These are phyloP conservation scores for Chaitophorus viminalis DNA, from an alignment of 2,888 invertebrate species.

Conservation along the genomic window DNA sequence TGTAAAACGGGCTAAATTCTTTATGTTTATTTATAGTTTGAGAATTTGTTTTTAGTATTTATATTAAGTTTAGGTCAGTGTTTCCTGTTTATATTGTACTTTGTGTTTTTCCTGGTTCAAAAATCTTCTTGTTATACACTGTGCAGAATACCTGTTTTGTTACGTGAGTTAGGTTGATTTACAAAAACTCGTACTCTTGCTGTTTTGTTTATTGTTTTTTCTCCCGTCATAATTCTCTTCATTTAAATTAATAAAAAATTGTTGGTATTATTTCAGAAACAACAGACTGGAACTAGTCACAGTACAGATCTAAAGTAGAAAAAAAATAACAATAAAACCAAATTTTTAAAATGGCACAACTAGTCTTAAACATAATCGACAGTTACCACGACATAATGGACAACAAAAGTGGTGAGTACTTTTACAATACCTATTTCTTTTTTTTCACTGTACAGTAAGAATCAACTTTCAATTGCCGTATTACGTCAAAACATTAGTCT, in stretches of 20 bases:
- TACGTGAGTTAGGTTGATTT: constrained; percentile 1
- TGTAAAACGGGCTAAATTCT: background rate
- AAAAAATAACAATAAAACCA: constrained; percentile 6
- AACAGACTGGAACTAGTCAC: constrained; percentile 6
- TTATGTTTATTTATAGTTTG: constrained; percentile 9
- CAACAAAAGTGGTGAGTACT: constrained; percentile 75
- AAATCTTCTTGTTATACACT: constrained; percentile 39
- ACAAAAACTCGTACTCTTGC: background rate
- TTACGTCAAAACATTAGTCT: constrained; percentile 2
- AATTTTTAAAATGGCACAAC: constrained; percentile 71
- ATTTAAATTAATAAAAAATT: constrained; percentile 9
- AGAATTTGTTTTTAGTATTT: constrained; percentile 13
- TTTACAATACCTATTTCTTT: background rate
- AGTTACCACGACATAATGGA: constrained; percentile 83
- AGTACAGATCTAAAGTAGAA: background rate
- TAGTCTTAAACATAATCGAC: constrained; percentile 72
- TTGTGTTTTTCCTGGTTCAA: constrained; percentile 50
- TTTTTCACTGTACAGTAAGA: background rate
- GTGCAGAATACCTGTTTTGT: constrained; percentile 28
- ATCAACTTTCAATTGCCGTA: constrained; percentile 14
- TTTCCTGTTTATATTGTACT: constrained; percentile 48
- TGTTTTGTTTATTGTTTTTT: constrained; percentile 29
- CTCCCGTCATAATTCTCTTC: background rate
- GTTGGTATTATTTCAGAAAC: constrained; percentile 43
- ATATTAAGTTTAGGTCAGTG: background rate